Evolutionary conservation across 2,797 vertebrate genomes (phyloP).

Genomic region (Pseudochromis fuscus): DNA sequence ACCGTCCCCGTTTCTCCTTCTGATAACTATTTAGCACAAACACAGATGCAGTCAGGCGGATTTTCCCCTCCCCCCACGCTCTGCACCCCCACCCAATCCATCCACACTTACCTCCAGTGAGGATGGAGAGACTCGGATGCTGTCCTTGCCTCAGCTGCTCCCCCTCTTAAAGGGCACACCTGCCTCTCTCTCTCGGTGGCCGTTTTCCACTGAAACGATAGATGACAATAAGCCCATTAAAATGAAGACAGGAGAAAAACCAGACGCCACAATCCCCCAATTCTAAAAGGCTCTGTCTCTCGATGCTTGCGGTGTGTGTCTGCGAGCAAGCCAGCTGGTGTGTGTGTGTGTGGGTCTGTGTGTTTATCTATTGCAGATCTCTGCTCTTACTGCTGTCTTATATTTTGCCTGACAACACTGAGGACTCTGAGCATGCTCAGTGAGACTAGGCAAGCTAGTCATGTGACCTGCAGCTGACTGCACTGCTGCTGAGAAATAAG

Average conservation of each 20-base stretch:
- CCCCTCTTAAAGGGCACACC: constrained; percentile 78
- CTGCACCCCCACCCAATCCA: constrained; percentile 47
- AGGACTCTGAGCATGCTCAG: constrained; percentile 86
- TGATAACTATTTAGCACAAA: constrained; percentile 69
- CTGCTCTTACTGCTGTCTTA: constrained; percentile 81
- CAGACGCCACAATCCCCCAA: constrained; percentile 29
- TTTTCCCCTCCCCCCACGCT: constrained; percentile 60
- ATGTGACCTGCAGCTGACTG: constrained; percentile 89
- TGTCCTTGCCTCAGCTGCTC: constrained; percentile 79
- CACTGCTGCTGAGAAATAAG: constrained; percentile 77
- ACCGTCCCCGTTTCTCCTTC: constrained; percentile 50
- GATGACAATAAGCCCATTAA: constrained; percentile 51
- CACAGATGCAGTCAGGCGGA: constrained; percentile 69
- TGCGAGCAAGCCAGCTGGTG: constrained; percentile 61
- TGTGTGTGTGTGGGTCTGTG: constrained; percentile 67
- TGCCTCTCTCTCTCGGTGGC: constrained; percentile 55
- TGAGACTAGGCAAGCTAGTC: constrained; percentile 74
- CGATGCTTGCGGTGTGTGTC: constrained; percentile 38
- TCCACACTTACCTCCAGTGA: constrained; percentile 83
- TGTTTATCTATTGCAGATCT: constrained; percentile 89
- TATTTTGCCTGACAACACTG: constrained; percentile 91
- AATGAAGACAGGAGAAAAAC: constrained; percentile 18
- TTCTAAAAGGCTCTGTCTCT: constrained; percentile 28
- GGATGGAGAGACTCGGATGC: constrained; percentile 81
- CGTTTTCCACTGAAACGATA: constrained; percentile 63